These are phyloP conservation scores for Parasteatoda lunata DNA, from an alignment of 2,888 invertebrate genomes.

Conservation along the genomic window DNA sequence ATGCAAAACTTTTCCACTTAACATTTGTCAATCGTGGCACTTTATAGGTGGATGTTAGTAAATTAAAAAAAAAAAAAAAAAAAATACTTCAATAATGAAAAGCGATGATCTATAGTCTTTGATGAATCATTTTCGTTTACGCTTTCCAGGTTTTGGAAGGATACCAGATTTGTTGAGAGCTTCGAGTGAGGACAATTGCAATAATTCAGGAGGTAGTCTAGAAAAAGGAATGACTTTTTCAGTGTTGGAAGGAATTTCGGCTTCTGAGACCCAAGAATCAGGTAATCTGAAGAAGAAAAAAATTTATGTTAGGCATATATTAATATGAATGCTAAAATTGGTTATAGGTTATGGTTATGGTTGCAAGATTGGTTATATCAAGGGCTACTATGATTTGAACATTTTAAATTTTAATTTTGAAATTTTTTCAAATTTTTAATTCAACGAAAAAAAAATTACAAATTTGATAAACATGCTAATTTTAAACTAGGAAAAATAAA, in stretches of 20 bases:
- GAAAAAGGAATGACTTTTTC: slow-evolving; percentile 73
- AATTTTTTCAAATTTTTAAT: neutral
- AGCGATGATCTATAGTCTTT: neutral
- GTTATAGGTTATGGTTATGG: neutral
- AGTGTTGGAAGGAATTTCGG: slow-evolving; percentile 75
- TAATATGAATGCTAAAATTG: too few relatives aligned
- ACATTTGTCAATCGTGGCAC: slow-evolving; percentile 38
- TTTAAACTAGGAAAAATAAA: neutral
- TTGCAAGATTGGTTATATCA: neutral
- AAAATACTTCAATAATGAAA: neutral
- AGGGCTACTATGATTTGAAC: neutral
- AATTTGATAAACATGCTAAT: neutral
- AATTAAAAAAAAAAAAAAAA: neutral
- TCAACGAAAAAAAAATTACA: neutral
- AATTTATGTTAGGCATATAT: neutral
- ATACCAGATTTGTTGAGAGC: slow-evolving; percentile 39
- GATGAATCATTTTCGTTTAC: slow-evolving; percentile 51
- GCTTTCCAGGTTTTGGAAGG: slow-evolving; percentile 40
- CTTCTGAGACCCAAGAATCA: slow-evolving; percentile 88
- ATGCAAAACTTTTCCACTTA: slow-evolving; percentile 7
- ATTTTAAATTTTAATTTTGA: neutral
- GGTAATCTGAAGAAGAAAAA: slow-evolving; percentile 80
- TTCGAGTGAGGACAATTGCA: slow-evolving; percentile 33
- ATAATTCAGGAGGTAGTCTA: slow-evolving; percentile 72
- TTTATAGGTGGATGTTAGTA: slow-evolving; percentile 38